These are phyloP conservation scores for Bimastos eiseni DNA, from an alignment of 2,888 invertebrate genomes.

Conservation along the genomic window DNA sequence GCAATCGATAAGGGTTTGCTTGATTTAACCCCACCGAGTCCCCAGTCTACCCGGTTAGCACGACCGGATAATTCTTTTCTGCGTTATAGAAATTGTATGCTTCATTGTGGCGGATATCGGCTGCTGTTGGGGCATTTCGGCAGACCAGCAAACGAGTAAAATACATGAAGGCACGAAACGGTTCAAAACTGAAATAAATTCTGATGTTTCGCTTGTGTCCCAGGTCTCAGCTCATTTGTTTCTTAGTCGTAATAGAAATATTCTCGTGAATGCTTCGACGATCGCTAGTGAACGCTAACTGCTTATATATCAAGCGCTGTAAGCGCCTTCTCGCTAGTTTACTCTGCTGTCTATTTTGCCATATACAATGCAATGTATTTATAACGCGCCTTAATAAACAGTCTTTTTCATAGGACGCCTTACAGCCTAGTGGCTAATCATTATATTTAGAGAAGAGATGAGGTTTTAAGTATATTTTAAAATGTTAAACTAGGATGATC, in stretches of 20 bases:
- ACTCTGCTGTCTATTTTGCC: background rate
- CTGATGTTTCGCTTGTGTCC: background rate
- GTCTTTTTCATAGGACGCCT: no score
- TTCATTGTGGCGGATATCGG: background rate
- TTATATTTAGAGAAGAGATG: no score
- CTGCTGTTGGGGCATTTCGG: background rate
- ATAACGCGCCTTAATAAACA: no score
- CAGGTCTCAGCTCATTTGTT: background rate
- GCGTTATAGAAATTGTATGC: background rate
- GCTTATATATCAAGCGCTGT: background rate
- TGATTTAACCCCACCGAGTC: background rate
- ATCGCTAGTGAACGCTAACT: background rate
- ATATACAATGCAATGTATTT: no score
- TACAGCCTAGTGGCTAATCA: no score
- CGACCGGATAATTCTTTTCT: background rate
- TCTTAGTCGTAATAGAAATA: background rate
- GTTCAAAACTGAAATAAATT: background rate
- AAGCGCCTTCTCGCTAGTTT: background rate
- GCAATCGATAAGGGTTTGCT: slow-evolving; percentile 13
- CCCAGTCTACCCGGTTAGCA: background rate
- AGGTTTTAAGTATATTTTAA: no score
- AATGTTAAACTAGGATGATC: no score
- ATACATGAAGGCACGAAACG: background rate
- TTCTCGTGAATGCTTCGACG: background rate
- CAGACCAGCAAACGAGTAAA: background rate